phyloP scores from a whole-genome alignment of 2,797 vertebrate species.

The Pygocentrus nattereri region DNA sequence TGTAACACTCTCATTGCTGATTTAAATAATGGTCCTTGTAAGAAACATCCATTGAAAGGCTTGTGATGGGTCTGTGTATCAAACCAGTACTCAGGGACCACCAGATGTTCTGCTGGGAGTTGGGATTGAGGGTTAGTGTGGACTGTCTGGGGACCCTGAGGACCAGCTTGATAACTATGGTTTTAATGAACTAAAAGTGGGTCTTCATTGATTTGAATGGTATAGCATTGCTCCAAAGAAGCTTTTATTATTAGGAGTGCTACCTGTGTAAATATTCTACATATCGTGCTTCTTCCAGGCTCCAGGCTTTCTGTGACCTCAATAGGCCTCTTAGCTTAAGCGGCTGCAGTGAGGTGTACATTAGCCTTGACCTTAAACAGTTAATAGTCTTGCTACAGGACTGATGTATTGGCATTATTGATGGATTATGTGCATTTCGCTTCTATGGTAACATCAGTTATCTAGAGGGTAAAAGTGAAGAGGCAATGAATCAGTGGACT shows the following conservation, averaged over 20 bases:
- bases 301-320: not conserved
- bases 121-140: too few relatives aligned
- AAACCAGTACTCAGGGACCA: too few relatives aligned
- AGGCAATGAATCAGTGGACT: constrained; percentile 23
- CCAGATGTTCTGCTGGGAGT: too few relatives aligned
- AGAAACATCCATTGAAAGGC: too few relatives aligned
- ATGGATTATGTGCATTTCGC: constrained; percentile 4
- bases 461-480: not conserved
- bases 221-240: not conserved
- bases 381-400: not conserved
- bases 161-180: too few relatives aligned
- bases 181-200: too few relatives aligned
- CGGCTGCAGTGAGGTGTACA: not conserved
- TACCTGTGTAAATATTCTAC: not conserved
- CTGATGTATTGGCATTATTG: not conserved
- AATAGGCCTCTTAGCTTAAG: not conserved
- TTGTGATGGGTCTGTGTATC: too few relatives aligned
- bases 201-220: not conserved
- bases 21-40: too few relatives aligned
- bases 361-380: not conserved
- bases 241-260: not conserved
- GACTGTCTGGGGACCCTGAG: too few relatives aligned
- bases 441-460: constrained; percentile 9
- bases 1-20: too few relatives aligned
- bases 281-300: not conserved